Evolutionary conservation across 1,140 invertebrate species (phyloP).

Genomic region (Schlechtendalia chinensis): DNA sequence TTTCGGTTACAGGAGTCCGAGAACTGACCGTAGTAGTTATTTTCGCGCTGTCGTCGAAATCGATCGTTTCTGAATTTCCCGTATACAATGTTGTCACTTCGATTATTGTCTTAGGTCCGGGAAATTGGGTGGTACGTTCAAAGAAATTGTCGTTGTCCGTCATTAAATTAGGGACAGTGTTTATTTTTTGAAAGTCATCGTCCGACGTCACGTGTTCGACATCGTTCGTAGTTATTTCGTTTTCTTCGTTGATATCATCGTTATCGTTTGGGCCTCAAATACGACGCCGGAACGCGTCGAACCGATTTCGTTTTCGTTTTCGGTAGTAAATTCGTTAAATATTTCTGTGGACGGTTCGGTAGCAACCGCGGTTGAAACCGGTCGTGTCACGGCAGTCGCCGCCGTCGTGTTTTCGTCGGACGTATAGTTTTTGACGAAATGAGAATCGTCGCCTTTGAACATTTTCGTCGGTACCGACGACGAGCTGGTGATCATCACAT

Average conservation of each 20-base stretch:
- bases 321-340: background rate
- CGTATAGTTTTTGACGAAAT: background rate
- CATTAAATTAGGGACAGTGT: background rate
- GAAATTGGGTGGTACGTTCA: background rate
- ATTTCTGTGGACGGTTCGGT: background rate
- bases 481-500: background rate
- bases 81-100: background rate
- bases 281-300: background rate
- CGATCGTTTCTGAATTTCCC: background rate
- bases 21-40: background rate
- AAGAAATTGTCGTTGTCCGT: background rate
- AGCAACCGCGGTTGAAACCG: background rate
- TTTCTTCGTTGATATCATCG: background rate
- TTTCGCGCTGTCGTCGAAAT: background rate
- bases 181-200: background rate
- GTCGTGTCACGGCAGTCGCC: background rate
- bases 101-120: background rate
- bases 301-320: background rate
- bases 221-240: background rate
- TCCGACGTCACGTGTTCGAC: background rate
- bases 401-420: background rate
- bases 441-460: slow-evolving; percentile 5
- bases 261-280: background rate
- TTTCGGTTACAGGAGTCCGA: background rate
- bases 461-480: slow-evolving; percentile 22